Evolutionary conservation across 2,797 vertebrate species (phyloP), one percentile per base, ranked within the genome.

Genomic region (Acanthurus lineatus): DNA sequence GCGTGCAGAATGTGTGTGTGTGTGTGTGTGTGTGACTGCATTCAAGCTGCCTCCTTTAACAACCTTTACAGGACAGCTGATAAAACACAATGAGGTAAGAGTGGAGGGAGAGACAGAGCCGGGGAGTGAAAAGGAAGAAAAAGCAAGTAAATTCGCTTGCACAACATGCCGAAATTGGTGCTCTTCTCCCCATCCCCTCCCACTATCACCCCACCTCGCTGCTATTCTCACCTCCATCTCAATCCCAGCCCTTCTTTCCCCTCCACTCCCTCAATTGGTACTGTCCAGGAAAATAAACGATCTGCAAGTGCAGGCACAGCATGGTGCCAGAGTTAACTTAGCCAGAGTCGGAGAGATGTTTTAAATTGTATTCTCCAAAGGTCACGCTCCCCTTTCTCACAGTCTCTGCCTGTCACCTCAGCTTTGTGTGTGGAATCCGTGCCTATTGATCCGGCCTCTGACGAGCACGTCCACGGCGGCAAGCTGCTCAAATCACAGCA

Each of bases 331-430:
- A 91, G 89, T 94, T 93, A 94, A 95, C 94, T 95, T 90, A 86
- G 87, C 77, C 74, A 14, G 88, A 88, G 89, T 92, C 83, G 66
- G 82, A 89, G 90, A 92, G 93, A 91, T 88, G 88, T 90, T 94
- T 93, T 88, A 89, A 93, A 94, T 94, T 93, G 93, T 93, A 90
- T 94, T 94, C 93, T 94, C 90, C 91, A 93, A 96, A 96, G 95
- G 95, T 96, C 95, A 91, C n/a, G 73, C 92, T 93, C 91, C 89
- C 88, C 90, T 92, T 93, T 94, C 92, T 91, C 89, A 90, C 88
- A 93, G 85, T 87, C 90, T 89, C 81, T 85, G 84, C 89, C 90
- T 90, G 91, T 94, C 94, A 93, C 92, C 92, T 91, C 86, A 84
- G 90, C 93, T 96, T 95, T 95, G 90, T 91, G 90, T 83, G 80